These are phyloP conservation scores for Frieseomelitta varia DNA, from an alignment of 1,140 invertebrate genomes.

Conservation along the genomic window DNA sequence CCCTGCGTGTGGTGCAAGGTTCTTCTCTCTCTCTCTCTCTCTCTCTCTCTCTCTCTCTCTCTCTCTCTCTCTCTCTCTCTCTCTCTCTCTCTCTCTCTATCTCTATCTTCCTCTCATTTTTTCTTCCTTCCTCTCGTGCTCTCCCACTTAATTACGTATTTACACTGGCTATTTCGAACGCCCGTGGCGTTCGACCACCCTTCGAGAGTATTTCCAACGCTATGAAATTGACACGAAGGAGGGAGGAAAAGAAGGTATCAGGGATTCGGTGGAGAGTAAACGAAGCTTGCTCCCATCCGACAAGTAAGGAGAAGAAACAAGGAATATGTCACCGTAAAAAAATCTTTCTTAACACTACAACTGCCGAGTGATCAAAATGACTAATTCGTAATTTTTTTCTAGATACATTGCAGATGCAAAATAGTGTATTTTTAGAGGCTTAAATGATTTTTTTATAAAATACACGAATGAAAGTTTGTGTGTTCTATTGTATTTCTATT, in stretches of 20 bases:
- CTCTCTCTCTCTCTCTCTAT: slow-evolving; percentile 7
- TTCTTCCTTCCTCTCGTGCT: not conserved
- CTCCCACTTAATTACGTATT: slow-evolving; percentile 59
- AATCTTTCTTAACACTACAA: too few relatives aligned
- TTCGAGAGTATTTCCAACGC: not conserved
- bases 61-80: not conserved
- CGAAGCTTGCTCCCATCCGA: not conserved
- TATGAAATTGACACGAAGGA: not conserved
- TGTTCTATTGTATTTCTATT: too few relatives aligned
- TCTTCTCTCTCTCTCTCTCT: not conserved
- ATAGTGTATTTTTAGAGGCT: too few relatives aligned
- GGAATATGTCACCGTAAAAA: too few relatives aligned
- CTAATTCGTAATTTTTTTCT: too few relatives aligned
- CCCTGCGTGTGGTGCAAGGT: not conserved
- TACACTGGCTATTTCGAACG: slow-evolving; percentile 62
- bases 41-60: not conserved
- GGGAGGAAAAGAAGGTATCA: not conserved
- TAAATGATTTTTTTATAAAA: too few relatives aligned
- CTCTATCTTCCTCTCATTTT: too few relatives aligned
- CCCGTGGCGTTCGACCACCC: slow-evolving; percentile 42
- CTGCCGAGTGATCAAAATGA: too few relatives aligned
- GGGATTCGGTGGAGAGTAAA: not conserved
- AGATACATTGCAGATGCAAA: too few relatives aligned
- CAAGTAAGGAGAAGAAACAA: too few relatives aligned
- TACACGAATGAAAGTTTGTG: too few relatives aligned